Conservation (phyloP, 2,113 vertebrate species). For the Trochalopteron elliotii region DNA sequence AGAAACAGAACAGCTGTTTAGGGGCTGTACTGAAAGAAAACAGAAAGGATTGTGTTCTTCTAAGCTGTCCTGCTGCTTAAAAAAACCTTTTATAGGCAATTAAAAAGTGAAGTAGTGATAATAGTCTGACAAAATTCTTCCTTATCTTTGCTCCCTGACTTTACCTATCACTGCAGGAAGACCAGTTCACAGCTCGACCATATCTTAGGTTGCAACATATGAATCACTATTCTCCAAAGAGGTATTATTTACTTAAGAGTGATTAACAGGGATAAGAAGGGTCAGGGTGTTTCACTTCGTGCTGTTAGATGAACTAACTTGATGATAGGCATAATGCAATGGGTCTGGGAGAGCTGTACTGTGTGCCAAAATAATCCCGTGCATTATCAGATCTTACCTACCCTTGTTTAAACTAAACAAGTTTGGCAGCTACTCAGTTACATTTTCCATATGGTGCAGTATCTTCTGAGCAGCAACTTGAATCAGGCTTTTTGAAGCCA, state of each 20-base stretch:
- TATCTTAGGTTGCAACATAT: constrained; percentile 28
- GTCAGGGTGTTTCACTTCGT: constrained; percentile 51
- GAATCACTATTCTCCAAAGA: constrained; percentile 61
- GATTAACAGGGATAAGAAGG: constrained; percentile 62
- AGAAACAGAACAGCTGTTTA: constrained; percentile 58
- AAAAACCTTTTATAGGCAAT: constrained; percentile 47
- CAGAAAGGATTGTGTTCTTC: background rate
- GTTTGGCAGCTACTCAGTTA: constrained; percentile 51
- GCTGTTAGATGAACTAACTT: constrained; percentile 55
- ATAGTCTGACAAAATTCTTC: constrained; percentile 40
- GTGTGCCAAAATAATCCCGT: constrained; percentile 27
- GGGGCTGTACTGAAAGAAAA: constrained; percentile 39
- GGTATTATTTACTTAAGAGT: constrained; percentile 63
- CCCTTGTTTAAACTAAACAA: constrained; percentile 56
- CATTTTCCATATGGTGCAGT: constrained; percentile 41
- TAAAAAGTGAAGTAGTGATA: constrained; percentile 48
- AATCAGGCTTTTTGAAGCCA: constrained; percentile 14
- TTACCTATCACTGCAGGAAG: constrained; percentile 47
- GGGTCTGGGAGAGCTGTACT: background rate
- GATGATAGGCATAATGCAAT: constrained; percentile 53
- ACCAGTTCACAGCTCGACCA: constrained; percentile 15
- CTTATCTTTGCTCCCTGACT: constrained; percentile 55
- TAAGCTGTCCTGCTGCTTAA: background rate
- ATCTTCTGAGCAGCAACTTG: constrained; percentile 11
- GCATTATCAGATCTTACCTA: constrained; percentile 64